Evolutionary conservation across 2,113 vertebrate genomes (phyloP), one percentile per base, ranked within the genome.

Genomic region (Hyla sarda): DNA sequence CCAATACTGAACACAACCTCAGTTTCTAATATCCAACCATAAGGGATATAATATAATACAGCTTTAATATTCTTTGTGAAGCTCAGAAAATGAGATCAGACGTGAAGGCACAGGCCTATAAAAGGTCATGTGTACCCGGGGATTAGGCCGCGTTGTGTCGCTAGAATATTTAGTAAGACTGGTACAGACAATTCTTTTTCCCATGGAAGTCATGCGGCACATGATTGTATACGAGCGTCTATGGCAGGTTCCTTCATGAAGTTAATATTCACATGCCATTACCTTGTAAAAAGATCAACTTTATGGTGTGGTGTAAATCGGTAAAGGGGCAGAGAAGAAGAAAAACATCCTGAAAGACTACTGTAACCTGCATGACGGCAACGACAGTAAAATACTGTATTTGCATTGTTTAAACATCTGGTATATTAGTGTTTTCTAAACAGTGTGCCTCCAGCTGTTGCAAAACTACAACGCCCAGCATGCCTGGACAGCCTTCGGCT

Each of bases 221-320:
- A 3, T 28, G 58, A 62, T 8, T 1, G 11, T n/a, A 17, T 6
- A 1, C 32, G 30, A 34, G 6, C 14, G 19, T 19, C 30, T 34
- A 69, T 14, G 5, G 21, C 13, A 32, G 14, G 28, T 67, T 67
- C 62, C 62, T 67, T 32, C 62, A 17, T 19, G 2, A 69, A 34
- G 65, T 34, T n/a, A n/a, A n/a, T n/a, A n/a, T n/a, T n/a, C n/a
- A n/a, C n/a, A n/a, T n/a, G n/a, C n/a, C n/a, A n/a, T n/a, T n/a
- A n/a, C n/a, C n/a, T 69, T 34, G 65, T 69, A 69, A 37, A 69
- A 69, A 6, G 14, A 69, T 69, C 14, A 69, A 69, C 65, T 69
- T 69, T 69, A 69, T 30, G 34, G 34, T 32, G 0, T 0, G 3
- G 28, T 14, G 34, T 34, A 69, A 69, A 28, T n/a, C 58, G 14